Conservation (phyloP, 1,140 invertebrate species). For the Pantala flavescens region DNA sequence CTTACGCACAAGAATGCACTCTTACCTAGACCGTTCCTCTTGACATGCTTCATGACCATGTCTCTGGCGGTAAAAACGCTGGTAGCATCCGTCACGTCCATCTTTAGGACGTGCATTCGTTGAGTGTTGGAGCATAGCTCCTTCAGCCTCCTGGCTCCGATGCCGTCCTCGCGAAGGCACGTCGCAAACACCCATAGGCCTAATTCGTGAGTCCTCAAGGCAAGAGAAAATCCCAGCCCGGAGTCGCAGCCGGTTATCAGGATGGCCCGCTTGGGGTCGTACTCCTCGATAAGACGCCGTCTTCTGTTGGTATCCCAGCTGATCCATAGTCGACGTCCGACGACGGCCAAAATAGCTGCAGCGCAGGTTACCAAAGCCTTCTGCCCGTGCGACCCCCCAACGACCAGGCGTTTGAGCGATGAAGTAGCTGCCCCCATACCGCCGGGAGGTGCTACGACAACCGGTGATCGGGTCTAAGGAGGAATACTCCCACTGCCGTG, state of each 20-base stretch:
- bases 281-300: not conserved
- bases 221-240: conserved; percentile 66
- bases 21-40: not conserved
- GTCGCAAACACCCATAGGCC: conserved; percentile 58
- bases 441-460: too few species aligned
- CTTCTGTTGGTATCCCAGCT: not conserved
- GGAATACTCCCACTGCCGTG: too few species aligned
- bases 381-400: not conserved
- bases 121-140: conserved; percentile 27
- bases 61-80: conserved; percentile 42
- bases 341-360: not conserved
- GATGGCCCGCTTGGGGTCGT: conserved; percentile 29
- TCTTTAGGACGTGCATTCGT: conserved; percentile 35
- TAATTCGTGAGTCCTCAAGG: conserved; percentile 44
- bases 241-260: conserved; percentile 74
- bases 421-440: not conserved
- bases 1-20: too few species aligned
- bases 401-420: not conserved
- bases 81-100: conserved; percentile 55
- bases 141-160: conserved; percentile 30
- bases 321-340: not conserved
- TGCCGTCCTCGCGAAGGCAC: conserved; percentile 46
- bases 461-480: too few species aligned
- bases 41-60: conserved; percentile 26
- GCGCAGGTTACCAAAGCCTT: not conserved